Evolutionary conservation across 2,113 vertebrate genomes (phyloP).

Genomic region (Serinus canaria): DNA sequence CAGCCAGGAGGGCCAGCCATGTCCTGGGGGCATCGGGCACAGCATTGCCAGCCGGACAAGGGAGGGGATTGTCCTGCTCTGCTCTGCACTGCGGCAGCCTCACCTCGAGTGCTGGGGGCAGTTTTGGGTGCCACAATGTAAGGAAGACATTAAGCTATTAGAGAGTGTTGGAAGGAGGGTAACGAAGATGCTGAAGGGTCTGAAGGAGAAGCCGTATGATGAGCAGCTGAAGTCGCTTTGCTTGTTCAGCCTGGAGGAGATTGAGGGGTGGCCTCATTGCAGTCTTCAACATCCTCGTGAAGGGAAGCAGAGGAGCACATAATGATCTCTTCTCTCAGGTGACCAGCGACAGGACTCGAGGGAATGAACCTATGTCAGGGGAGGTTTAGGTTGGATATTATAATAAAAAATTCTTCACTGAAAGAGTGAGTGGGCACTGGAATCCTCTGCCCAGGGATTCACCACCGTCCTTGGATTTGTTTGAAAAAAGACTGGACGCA

Average conservation of each 20-base stretch:
- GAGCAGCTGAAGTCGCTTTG: neutral
- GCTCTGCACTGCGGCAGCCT: neutral
- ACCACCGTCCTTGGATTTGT: neutral
- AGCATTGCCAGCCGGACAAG: rapidly evolving
- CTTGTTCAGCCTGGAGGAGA: no score
- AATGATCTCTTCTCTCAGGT: neutral
- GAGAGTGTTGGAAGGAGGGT: neutral
- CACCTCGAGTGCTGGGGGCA: rapidly evolving
- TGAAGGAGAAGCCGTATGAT: neutral
- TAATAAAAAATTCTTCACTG: neutral
- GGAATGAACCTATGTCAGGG: neutral
- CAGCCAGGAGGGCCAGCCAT: rapidly evolving
- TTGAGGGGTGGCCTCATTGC: neutral
- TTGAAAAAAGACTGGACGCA: neutral
- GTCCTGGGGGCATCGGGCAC: neutral
- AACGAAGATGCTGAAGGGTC: neutral
- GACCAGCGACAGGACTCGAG: neutral
- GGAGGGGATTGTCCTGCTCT: neutral
- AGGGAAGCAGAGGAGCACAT: neutral
- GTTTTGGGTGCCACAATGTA: neutral
- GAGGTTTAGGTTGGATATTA: neutral
- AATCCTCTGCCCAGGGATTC: neutral
- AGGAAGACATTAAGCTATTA: neutral
- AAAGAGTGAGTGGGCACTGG: neutral
- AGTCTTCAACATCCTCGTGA: neutral